Evolutionary conservation across 2,113 vertebrate species (phyloP), one percentile per base, ranked within the genome.

Genomic region (Cyprinodon variegatus): DNA sequence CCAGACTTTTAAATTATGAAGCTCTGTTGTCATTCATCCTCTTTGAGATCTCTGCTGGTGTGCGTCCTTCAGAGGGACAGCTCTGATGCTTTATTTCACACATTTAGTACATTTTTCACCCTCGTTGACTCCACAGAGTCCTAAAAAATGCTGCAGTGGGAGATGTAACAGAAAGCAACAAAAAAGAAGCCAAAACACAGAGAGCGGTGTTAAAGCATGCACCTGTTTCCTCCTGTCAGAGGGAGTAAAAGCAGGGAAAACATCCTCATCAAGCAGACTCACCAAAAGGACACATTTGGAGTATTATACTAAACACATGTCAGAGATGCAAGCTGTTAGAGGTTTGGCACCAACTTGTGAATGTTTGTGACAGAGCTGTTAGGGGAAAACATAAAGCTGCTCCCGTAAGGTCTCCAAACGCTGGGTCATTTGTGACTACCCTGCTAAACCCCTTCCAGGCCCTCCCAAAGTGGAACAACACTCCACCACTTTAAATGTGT

Each of bases 41-140:
- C 85, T 88, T 91, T 90, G 89, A 83, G 77, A 84, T 86, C 89
- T 90, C 89, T 88, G 90, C 88, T 89, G 89, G 83, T 74, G 82
- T 83, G 84, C 88, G 71, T 37, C 77, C 85, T 83, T n/a, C 80
- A 72, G 72, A 89, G 79, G 86, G 82, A 89, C 78, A 63, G 75
- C 78, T 63, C 78, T 68, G 86, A 90, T 91, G 90, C 88, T 90
- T 85, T 72, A 85, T 89, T 90, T 91, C 79, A 88, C 72, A 68
- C 77, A 84, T 84, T 90, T 70, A 74, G 82, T 83, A 88, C 75
- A 90, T 89, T 88, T 89, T 81, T 89, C 86, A 78, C 82, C 76
- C 86, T 72, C 83, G 77, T 78, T 61, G 85, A 77, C 69, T 48
- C 78, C 45, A 65, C 82, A 66, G 64, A 62, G 85, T 64, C 72